These are phyloP conservation scores for Artibeus lituratus DNA, from an alignment of 2,797 vertebrate species.

Conservation along the genomic window DNA sequence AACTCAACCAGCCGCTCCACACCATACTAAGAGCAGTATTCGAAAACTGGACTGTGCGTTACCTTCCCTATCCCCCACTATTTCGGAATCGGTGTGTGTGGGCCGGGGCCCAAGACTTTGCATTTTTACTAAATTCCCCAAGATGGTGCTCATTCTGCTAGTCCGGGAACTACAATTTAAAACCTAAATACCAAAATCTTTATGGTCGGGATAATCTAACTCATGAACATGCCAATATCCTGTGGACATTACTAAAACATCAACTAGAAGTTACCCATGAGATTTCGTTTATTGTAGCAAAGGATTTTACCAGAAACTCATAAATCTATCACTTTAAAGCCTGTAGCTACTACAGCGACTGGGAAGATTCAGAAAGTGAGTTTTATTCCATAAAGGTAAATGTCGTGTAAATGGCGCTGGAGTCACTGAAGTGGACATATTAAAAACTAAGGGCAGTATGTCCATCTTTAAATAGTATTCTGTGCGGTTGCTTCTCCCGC, in stretches of 20 bases:
- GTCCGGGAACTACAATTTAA: background rate
- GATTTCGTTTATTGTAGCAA: background rate
- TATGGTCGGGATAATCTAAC: background rate
- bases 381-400: background rate
- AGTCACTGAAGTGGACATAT: background rate
- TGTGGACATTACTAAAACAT: background rate
- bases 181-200: background rate
- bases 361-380: background rate
- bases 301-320: background rate
- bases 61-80: too few species aligned
- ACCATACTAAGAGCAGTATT: background rate
- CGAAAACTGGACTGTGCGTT: background rate
- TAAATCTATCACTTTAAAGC: background rate
- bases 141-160: background rate
- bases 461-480: background rate
- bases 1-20: background rate
- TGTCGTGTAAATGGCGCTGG: background rate
- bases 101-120: background rate
- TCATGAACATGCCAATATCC: background rate
- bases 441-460: background rate
- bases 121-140: background rate
- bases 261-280: background rate
- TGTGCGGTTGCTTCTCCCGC: background rate
- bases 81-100: background rate
- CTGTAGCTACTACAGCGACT: too few species aligned